These are phyloP conservation scores for Megalops atlanticus DNA, from an alignment of 2,113 vertebrate genomes.

Conservation along the genomic window DNA sequence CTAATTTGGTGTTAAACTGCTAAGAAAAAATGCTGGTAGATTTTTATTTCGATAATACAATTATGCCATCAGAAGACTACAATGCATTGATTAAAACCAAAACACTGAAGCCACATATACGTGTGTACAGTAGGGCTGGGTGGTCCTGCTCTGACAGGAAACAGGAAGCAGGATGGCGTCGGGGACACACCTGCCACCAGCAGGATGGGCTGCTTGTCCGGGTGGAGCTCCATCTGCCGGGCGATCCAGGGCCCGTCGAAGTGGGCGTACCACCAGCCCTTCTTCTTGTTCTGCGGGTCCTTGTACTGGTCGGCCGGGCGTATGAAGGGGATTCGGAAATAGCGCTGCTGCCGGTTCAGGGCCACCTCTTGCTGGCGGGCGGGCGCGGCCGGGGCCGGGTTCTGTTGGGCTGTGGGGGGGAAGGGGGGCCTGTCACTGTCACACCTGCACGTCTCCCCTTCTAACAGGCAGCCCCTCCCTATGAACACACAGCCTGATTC, in stretches of 20 bases:
- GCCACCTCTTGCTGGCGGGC: conserved; percentile 84
- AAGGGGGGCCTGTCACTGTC: too few relatives aligned
- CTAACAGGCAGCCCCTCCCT: too few relatives aligned
- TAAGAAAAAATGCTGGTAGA: too few relatives aligned
- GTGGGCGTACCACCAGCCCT: conserved; percentile 98
- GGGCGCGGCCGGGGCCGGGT: conserved; percentile 74
- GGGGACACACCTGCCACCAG: conserved; percentile 86
- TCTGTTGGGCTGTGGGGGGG: conserved; percentile 81
- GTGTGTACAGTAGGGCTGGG: too few relatives aligned
- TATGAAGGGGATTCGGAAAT: conserved; percentile 96
- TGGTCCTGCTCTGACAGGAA: too few relatives aligned
- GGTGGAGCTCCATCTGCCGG: conserved; percentile 96
- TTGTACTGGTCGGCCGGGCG: conserved; percentile 93
- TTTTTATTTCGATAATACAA: too few relatives aligned
- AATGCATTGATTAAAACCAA: too few relatives aligned
- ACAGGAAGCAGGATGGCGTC: not conserved
- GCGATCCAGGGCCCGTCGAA: conserved; percentile 97
- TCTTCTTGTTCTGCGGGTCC: conserved; percentile 90
- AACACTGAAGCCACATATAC: too few relatives aligned
- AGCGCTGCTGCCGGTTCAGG: conserved; percentile 87
- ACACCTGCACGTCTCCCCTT: too few relatives aligned
- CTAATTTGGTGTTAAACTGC: too few relatives aligned
- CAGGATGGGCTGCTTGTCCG: conserved; percentile 95
- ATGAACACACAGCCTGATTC: too few relatives aligned
- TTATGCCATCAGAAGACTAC: too few relatives aligned